Conservation (phyloP, 2,888 invertebrate genomes). For the Cataglyphis cursor region DNA sequence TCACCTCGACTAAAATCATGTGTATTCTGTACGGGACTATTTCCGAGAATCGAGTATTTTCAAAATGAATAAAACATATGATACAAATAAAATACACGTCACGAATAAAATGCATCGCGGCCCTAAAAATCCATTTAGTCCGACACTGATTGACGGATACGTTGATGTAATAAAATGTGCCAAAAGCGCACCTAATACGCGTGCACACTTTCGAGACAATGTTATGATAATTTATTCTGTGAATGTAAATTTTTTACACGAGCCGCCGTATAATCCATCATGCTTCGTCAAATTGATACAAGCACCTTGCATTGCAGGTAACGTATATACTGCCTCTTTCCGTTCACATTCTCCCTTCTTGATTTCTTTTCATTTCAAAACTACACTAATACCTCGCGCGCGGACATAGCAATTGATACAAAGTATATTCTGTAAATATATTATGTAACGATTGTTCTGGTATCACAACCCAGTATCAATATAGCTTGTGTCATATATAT, state of each 20-base stretch:
- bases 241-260: conserved; percentile 78
- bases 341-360: conserved; percentile 11
- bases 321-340: conserved; percentile 54
- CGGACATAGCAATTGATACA: conserved; percentile 66
- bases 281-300: conserved; percentile 81
- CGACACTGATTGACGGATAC: background rate
- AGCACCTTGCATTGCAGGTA: conserved; percentile 67
- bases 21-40: background rate
- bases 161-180: conserved; percentile 10
- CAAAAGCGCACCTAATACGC: conserved; percentile 45
- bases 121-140: background rate
- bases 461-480: background rate
- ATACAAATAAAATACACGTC: background rate
- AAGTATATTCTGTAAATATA: conserved; percentile 14
- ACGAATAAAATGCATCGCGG: conserved; percentile 1
- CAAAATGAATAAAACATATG: background rate
- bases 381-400: conserved; percentile 49
- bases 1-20: background rate
- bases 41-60: conserved; percentile 19
- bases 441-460: background rate
- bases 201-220: conserved; percentile 68
- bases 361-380: conserved; percentile 64
- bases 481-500: background rate
- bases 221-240: conserved; percentile 81
- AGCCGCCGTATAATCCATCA: conserved; percentile 80